These are phyloP conservation scores for Metacarcinus magister DNA, from an alignment of 2,888 invertebrate genomes.

Conservation along the genomic window DNA sequence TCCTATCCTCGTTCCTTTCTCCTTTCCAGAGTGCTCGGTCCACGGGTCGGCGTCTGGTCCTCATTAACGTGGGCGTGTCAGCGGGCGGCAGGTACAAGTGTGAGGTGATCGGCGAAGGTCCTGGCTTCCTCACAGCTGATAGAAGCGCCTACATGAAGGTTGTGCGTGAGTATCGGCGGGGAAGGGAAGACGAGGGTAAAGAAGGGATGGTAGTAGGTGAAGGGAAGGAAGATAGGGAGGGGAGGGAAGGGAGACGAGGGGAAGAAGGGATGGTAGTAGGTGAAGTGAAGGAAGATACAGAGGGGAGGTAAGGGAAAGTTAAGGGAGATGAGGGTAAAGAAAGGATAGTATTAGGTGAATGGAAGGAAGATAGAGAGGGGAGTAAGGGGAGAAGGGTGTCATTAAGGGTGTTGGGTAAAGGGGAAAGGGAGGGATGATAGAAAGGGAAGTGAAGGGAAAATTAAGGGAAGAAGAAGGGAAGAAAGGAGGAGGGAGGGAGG, in stretches of 20 bases:
- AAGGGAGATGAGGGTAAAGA: too few relatives aligned
- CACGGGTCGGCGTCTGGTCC: conserved; percentile 65
- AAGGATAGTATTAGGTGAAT: too few relatives aligned
- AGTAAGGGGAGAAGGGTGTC: neutral
- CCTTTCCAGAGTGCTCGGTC: conserved; percentile 65
- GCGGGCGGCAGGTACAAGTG: conserved; percentile 77
- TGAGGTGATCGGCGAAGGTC: conserved; percentile 70
- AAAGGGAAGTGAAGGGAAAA: neutral
- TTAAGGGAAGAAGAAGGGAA: neutral
- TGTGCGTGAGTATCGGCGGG: conserved; percentile 42
- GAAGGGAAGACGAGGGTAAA: neutral
- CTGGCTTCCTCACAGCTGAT: conserved; percentile 72
- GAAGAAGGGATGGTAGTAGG: neutral
- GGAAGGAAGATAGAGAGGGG: neutral
- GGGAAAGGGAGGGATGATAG: neutral
- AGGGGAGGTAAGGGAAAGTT: too few relatives aligned
- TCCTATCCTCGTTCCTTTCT: neutral
- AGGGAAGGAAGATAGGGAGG: neutral
- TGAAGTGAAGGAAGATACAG: too few relatives aligned
- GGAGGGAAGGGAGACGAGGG: neutral
- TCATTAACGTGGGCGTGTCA: conserved; percentile 23
- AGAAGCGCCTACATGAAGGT: conserved; percentile 56
- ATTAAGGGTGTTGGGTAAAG: neutral
- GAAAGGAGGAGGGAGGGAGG: neutral
- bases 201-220: neutral